Percentiles rank a stretch among this genome's conserved stretches.
phyloP scores from a whole-genome alignment of 2,888 invertebrate species.

The Terebella lapidaria region DNA sequence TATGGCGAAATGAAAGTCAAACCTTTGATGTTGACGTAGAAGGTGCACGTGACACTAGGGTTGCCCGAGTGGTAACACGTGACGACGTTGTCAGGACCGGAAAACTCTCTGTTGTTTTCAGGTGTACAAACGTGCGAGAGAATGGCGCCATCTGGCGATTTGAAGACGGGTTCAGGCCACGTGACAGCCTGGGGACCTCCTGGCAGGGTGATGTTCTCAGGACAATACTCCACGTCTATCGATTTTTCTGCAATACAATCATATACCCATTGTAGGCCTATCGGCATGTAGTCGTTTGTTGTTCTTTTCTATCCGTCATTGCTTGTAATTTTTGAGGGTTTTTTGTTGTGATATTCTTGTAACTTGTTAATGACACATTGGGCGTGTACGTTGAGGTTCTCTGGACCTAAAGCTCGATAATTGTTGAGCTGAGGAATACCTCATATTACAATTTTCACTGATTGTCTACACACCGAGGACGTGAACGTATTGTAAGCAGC shows the following conservation, averaged over 20 bases:
- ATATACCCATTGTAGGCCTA: too few species aligned
- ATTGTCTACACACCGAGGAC: slow-evolving; percentile 9
- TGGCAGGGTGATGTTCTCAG: neutral
- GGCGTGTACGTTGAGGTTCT: too few species aligned
- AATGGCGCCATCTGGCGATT: slow-evolving; percentile 18
- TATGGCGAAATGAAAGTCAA: too few species aligned
- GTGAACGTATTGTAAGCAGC: slow-evolving; percentile 17
- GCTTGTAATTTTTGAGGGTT: too few species aligned
- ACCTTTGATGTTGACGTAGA: slow-evolving; percentile 23
- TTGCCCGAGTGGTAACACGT: slow-evolving; percentile 18
- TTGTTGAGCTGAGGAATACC: too few species aligned
- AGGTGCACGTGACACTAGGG: slow-evolving; percentile 18
- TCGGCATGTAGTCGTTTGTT: too few species aligned
- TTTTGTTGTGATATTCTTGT: too few species aligned
- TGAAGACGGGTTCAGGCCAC: slow-evolving; percentile 25
- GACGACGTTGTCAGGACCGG: slow-evolving; percentile 22
- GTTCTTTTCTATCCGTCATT: too few species aligned
- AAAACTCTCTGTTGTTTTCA: slow-evolving; percentile 19
- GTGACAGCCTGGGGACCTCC: slow-evolving; percentile 5
- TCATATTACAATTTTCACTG: too few species aligned
- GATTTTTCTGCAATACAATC: too few species aligned
- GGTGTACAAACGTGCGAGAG: slow-evolving; percentile 21
- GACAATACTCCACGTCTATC: neutral
- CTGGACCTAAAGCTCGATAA: too few species aligned
- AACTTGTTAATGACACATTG: too few species aligned